Evolutionary conservation across 2,113 vertebrate genomes (phyloP), one percentile per base, ranked within the genome.

Genomic region (Cinclus cinclus): DNA sequence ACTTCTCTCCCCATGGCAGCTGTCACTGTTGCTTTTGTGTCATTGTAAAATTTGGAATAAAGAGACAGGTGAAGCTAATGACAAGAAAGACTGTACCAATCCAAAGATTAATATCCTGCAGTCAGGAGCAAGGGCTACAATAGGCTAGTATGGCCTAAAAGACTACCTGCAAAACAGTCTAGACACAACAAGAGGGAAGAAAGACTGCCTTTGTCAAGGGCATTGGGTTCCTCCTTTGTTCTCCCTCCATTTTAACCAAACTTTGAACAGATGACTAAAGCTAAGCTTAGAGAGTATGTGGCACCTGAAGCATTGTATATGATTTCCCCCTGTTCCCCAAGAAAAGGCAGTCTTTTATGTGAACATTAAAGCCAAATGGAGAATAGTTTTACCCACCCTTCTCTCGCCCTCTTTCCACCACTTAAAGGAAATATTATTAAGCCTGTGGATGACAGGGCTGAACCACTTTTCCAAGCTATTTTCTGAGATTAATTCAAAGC

Each of bases 241-340:
- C 3, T 5, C 12, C 3, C 3, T 2, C 16, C 0, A 0, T 59
- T 87, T 75, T 37, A 46, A 74, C 37, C 35, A 24, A 70, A 53
- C 15, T 82, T 64, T 8, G 9, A 33, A 70, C 7, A 47, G 37
- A 41, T 35, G 15, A 41, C 9, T 28, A 22, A 52, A 27, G 12
- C 33, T 17, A 53, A 79, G 30, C 7, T 64, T 30, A 39, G 12
- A 55, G 7, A 55, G 4, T 35, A 12, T 27, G 9, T 9, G 5
- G 35, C 58, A 44, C 20, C 50, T 62, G 39, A 25, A 64, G 33
- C 7, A 31, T 11, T 42, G 12, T 11, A 5, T 21, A 9, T 30
- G 11, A 11, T 50, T 91, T 63, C 69, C n/a, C 62, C 14, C 19
- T 30, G 44, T 28, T 16, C 28, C 6, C 7, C 8, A 60, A 35